These are phyloP conservation scores for Meles meles DNA, from an alignment of 2,113 vertebrate genomes.

Conservation along the genomic window DNA sequence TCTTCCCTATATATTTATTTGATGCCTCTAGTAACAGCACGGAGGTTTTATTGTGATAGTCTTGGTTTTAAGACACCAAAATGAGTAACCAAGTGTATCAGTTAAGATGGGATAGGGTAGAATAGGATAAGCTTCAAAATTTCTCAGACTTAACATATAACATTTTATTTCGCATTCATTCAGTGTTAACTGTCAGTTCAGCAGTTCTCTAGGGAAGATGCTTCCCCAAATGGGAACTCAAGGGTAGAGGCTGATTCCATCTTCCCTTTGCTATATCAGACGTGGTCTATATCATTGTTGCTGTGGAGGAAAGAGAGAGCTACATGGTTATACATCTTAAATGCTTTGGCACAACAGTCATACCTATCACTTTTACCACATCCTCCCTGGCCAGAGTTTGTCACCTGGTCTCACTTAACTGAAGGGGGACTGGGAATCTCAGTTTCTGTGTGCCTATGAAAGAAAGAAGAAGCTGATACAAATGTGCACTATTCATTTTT, in stretches of 20 bases:
- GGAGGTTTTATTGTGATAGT: not conserved
- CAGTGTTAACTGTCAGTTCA: not conserved
- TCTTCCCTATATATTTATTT: not conserved
- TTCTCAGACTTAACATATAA: not conserved
- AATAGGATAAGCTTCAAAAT: not conserved
- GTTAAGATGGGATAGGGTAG: not conserved
- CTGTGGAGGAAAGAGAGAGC: not conserved
- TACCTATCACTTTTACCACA: not conserved
- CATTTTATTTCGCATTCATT: slow-evolving; percentile 19
- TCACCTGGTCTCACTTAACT: not conserved
- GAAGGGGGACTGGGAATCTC: not conserved
- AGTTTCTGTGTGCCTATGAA: not conserved
- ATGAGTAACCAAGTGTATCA: not conserved
- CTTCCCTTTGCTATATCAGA: not conserved
- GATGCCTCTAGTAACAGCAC: not conserved
- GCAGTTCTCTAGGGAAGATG: not conserved
- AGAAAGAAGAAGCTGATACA: not conserved
- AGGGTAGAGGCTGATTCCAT: not conserved
- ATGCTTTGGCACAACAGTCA: not conserved
- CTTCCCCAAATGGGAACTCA: not conserved
- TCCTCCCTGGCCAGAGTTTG: not conserved
- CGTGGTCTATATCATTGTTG: not conserved
- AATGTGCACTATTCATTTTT: not conserved
- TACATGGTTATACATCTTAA: not conserved
- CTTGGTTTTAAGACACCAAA: not conserved